Base-by-base conservation (phyloP, 1,140 invertebrate species). In the Venustaconcha ellipsiformis region DNA sequence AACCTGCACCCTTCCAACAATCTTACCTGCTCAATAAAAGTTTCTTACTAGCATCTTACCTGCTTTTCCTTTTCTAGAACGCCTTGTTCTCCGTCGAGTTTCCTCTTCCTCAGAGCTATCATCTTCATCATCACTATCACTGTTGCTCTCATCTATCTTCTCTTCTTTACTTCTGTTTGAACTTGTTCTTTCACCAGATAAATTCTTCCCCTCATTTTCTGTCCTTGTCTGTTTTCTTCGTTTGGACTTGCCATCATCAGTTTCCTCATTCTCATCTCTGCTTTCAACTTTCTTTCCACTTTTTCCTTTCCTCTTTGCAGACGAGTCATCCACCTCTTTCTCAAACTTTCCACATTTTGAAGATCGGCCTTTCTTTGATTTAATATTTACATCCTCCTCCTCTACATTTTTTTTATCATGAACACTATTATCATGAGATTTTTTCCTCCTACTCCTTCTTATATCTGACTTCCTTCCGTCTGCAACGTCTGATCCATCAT, bases 321-420 rank as follows among this genome's bases (percentile, higher is more conserved):
- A n/a, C 3, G 18, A 20, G 18, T 58, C 68, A n/a, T 76, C 26
- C 65, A 76, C 58, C 70, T 70, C 57, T 72, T 69, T 56, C 78
- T 83, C 55, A 76, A 72, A 64, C 80, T 72, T 66, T 78, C 73
- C 26, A 57, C 70, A 65, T 74, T 67, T 56, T 69, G 23, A 37
- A 55, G 13, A 57, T 20, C 57, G 79, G 0, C 57, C 72, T 80
- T 80, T 76, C 20, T 65, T 55, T 64, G 75, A 65, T 26, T 78
- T 73, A 55, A 70, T 67, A 20, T 64, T 55, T 70, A 70, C 65
- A 62, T 76, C 72, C 67, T 78, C 72, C 67, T 78, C 67, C 23
- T 75, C 67, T 63, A 74, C 69, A 14, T 74, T 66, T 65, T 57
- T 74, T 20, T 74, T 64, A 71, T 59, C 60, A 71, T 65, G 20